These are phyloP conservation scores for Ischnura elegans DNA, from an alignment of 2,888 invertebrate genomes.

Conservation along the genomic window DNA sequence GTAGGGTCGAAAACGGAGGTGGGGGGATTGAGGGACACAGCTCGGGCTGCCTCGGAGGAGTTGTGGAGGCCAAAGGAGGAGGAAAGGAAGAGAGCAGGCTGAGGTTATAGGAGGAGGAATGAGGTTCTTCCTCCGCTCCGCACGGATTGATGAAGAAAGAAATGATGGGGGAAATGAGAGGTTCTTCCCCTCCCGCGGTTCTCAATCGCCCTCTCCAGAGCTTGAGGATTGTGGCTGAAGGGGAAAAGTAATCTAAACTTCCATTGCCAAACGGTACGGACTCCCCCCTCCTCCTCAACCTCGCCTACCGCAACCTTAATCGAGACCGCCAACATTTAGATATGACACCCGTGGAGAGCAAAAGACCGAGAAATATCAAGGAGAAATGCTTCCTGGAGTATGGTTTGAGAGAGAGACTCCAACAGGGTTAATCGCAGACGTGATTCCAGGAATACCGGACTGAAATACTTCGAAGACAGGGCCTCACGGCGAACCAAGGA, in stretches of 20 bases:
- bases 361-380: background rate
- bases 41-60: no score
- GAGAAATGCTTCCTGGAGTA: background rate
- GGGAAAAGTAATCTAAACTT: conserved; percentile 35
- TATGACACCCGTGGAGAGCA: background rate
- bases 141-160: conserved; percentile 29
- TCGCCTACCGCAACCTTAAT: conserved; percentile 6
- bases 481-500: background rate
- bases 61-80: background rate
- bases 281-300: background rate
- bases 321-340: conserved; percentile 30
- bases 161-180: conserved; percentile 35
- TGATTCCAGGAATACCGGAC: background rate
- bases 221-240: conserved; percentile 4
- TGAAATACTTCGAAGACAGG: background rate
- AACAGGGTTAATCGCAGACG: background rate
- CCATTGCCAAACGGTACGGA: conserved; percentile 15
- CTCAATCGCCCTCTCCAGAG: background rate
- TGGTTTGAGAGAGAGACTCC: background rate
- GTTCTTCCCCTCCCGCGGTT: background rate
- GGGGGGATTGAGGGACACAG: no score
- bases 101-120: background rate
- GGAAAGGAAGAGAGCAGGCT: no score
- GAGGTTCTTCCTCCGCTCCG: background rate
- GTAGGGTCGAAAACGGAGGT: no score